phyloP scores from a whole-genome alignment of 2,113 vertebrate species.

The Gasterosteus nipponicus region DNA sequence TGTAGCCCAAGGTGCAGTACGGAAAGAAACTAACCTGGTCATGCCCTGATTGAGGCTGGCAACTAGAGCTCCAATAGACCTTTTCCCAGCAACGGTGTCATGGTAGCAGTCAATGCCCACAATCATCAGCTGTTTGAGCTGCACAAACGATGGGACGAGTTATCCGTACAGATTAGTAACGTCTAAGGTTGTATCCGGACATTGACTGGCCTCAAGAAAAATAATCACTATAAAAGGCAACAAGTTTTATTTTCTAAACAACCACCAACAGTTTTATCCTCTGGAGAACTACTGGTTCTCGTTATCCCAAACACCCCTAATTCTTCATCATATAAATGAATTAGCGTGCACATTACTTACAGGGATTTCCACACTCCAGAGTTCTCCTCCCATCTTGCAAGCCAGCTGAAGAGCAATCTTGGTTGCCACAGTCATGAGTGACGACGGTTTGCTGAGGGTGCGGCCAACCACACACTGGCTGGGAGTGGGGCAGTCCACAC shows the following conservation, averaged over 20 bases:
- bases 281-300: background rate
- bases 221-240: too few relatives aligned
- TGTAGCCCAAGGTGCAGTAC: background rate
- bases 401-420: slow-evolving; percentile 95
- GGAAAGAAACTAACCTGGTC: slow-evolving; percentile 83
- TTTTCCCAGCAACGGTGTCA: slow-evolving; percentile 84
- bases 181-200: background rate
- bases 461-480: slow-evolving; percentile 93
- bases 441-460: slow-evolving; percentile 87
- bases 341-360: slow-evolving; percentile 76
- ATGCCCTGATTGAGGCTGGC: slow-evolving; percentile 91
- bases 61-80: slow-evolving; percentile 92
- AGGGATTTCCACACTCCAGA: slow-evolving; percentile 94
- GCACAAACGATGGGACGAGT: background rate
- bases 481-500: slow-evolving; percentile 91
- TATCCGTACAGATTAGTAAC: background rate
- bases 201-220: background rate
- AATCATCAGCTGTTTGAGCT: slow-evolving; percentile 94
- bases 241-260: background rate
- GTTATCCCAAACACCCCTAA: background rate
- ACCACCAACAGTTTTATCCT: background rate
- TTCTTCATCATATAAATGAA: background rate
- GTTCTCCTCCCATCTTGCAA: slow-evolving; percentile 97
- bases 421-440: slow-evolving; percentile 87
- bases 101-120: slow-evolving; percentile 98